A percentile compares a stretch with the other conserved stretches of the same genome.
These are phyloP conservation scores for Stictonetta naevosa DNA, from an alignment of 2,113 vertebrate species.

Conservation along the genomic window DNA sequence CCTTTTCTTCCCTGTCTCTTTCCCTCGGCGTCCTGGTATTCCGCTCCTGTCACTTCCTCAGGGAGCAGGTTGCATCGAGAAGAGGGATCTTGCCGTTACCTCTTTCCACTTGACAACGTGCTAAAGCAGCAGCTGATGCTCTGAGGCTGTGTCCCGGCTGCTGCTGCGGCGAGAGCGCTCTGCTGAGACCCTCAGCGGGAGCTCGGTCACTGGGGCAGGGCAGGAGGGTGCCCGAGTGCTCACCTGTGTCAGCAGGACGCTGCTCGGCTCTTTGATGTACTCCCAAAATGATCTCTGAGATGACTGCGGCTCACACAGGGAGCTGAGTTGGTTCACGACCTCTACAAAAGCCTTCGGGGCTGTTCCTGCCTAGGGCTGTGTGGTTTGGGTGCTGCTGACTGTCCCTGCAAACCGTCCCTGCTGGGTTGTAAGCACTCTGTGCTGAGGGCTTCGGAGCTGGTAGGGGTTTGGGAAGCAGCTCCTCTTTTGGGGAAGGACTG, in stretches of 20 bases:
- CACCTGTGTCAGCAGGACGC: not conserved
- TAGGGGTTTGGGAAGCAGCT: not conserved
- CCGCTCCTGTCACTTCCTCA: not conserved
- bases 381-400: not conserved
- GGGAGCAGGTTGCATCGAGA: not conserved
- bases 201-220: not conserved
- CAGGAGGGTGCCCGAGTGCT: not conserved
- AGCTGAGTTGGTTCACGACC: not conserved
- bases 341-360: not conserved
- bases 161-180: not conserved
- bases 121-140: not conserved
- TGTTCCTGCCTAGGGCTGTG: not conserved
- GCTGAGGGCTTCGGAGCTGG: not conserved
- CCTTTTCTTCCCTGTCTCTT: not conserved
- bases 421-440: not conserved
- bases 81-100: not conserved
- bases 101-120: not conserved
- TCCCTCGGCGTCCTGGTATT: not conserved
- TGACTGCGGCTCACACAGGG: not conserved
- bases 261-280: not conserved
- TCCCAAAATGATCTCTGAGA: not conserved
- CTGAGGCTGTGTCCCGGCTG: not conserved
- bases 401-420: not conserved
- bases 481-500: not conserved
- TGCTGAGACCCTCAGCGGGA: not conserved